Percentiles rank a stretch among this genome's conserved stretches.
These are phyloP conservation scores for Amphipyra berbera DNA, from an alignment of 2,888 invertebrate genomes.

Conservation along the genomic window DNA sequence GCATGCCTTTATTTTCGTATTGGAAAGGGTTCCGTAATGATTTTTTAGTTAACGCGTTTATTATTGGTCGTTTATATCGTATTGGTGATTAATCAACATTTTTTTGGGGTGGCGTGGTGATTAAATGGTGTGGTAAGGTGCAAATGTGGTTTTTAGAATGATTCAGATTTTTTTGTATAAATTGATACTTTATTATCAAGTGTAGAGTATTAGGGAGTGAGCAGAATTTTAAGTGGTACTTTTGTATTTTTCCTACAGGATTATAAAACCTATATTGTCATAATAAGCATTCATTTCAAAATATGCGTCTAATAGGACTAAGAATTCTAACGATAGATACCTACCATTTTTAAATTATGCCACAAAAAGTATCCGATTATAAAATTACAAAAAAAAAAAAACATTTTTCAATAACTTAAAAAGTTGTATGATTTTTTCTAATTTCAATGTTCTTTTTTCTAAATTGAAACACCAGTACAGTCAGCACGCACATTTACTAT, in stretches of 20 bases:
- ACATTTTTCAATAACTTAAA: neutral
- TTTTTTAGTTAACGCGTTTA: slow-evolving; percentile 63
- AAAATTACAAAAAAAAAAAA: neutral
- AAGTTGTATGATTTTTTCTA: neutral
- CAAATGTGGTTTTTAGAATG: slow-evolving; percentile 60
- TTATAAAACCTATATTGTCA: too few relatives aligned
- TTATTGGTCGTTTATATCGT: slow-evolving; percentile 61
- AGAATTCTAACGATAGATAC: too few relatives aligned
- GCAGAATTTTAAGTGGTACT: slow-evolving; percentile 15
- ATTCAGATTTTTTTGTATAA: slow-evolving; percentile 42
- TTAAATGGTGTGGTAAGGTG: slow-evolving; percentile 59
- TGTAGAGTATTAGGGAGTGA: slow-evolving; percentile 15
- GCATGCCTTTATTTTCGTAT: slow-evolving; percentile 82
- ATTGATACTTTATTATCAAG: slow-evolving; percentile 46
- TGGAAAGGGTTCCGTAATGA: slow-evolving; percentile 70
- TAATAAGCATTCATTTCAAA: too few relatives aligned
- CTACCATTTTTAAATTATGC: too few relatives aligned
- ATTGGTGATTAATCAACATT: slow-evolving; percentile 61
- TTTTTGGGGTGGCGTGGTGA: slow-evolving; percentile 47
- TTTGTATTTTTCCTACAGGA: too few relatives aligned
- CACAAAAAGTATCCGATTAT: too few relatives aligned
- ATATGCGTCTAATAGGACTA: too few relatives aligned
- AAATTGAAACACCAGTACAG: slow-evolving; percentile 21
- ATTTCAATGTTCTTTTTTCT: slow-evolving; percentile 8
- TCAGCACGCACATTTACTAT: slow-evolving; percentile 12